A percentile compares a stretch with the other conserved stretches of the same genome.
Evolutionary conservation across 2,797 vertebrate species (phyloP).

Genomic region (Lepus oiostolus): DNA sequence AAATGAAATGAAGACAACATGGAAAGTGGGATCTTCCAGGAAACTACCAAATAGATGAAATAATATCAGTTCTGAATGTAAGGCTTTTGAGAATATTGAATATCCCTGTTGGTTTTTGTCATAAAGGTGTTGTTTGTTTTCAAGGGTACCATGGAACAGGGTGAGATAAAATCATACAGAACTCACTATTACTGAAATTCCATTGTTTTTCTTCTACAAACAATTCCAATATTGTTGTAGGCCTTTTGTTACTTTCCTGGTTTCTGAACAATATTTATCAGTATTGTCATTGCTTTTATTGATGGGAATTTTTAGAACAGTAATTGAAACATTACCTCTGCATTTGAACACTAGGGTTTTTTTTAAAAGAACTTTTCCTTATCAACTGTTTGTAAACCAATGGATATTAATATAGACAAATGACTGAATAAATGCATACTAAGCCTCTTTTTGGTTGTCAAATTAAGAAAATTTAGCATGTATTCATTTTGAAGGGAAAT

Average conservation of each 20-base stretch:
- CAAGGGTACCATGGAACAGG: neutral
- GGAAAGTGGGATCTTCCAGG: neutral
- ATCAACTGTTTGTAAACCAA: neutral
- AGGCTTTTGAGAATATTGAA: neutral
- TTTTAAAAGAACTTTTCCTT: neutral
- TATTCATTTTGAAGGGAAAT: neutral
- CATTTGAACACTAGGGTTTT: neutral
- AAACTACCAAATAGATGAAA: neutral
- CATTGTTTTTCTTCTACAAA: neutral
- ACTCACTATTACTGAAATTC: neutral
- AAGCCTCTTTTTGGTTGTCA: neutral
- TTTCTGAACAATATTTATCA: neutral
- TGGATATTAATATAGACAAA: neutral
- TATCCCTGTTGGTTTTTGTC: neutral
- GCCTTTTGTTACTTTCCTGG: slow-evolving; percentile 20
- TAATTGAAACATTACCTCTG: neutral
- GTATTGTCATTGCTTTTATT: neutral
- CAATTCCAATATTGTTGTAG: neutral
- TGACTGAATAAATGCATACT: neutral
- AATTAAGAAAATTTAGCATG: neutral
- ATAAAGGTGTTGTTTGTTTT: neutral
- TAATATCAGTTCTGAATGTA: neutral
- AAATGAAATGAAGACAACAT: neutral
- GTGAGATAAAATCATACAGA: neutral
- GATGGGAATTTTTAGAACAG: neutral